These are phyloP conservation scores for Microtus montanus DNA, from an alignment of 2,113 vertebrate genomes.

Conservation along the genomic window DNA sequence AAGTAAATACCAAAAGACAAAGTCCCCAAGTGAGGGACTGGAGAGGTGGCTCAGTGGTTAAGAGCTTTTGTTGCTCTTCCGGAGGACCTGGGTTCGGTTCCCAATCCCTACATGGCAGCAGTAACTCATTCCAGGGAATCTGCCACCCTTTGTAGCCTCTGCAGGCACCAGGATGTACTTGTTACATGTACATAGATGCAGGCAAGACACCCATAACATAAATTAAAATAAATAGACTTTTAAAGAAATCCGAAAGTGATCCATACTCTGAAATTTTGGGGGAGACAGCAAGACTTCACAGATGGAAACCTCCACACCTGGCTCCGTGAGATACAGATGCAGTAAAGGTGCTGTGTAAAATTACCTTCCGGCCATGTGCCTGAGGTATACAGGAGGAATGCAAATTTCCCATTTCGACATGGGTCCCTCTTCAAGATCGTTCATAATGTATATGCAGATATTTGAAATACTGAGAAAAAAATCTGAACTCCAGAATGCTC, in stretches of 20 bases:
- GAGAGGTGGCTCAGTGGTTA: not conserved
- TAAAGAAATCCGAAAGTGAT: not conserved
- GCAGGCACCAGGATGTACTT: not conserved
- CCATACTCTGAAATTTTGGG: not conserved
- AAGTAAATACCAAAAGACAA: not conserved
- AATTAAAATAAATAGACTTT: not conserved
- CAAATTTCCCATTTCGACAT: not conserved
- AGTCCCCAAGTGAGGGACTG: not conserved
- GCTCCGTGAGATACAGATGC: not conserved
- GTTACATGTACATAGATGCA: not conserved
- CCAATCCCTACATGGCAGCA: not conserved
- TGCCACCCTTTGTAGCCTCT: not conserved
- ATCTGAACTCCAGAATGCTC: not conserved
- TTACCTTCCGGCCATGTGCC: too few species aligned
- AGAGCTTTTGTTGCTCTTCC: not conserved
- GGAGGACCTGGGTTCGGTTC: not conserved
- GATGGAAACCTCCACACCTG: not conserved
- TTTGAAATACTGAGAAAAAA: not conserved
- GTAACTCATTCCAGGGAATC: not conserved
- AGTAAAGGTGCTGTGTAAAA: not conserved
- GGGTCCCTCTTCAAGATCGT: not conserved
- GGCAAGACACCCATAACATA: not conserved
- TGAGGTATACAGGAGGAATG: not conserved
- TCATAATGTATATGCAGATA: not conserved
- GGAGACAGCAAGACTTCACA: not conserved